Percentiles rank a stretch among this genome's conserved stretches.
Conservation (phyloP, 2,888 invertebrate genomes). For the Nomada fabriciana region DNA sequence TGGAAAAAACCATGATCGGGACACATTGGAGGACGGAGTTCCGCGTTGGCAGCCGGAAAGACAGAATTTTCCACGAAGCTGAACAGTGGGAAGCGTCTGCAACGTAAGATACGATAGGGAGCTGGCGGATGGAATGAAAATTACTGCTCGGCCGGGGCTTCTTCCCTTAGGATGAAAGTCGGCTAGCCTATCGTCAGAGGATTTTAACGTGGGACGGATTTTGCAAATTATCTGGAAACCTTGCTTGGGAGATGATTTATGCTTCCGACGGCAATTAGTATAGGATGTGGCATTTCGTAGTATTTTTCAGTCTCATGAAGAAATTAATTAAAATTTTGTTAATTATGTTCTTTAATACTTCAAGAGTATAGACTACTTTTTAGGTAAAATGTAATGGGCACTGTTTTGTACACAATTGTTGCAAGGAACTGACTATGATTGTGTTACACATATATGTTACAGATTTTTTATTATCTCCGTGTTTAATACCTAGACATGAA, state of each 20-base stretch:
- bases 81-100: constrained; percentile 13
- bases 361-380: too few species aligned
- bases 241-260: neutral
- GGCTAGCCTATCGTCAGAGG: constrained; percentile 13
- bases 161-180: neutral
- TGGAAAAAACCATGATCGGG: constrained; percentile 19
- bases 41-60: constrained; percentile 22
- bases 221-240: constrained; percentile 13
- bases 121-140: constrained; percentile 37
- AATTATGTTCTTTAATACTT: too few species aligned
- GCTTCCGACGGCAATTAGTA: neutral
- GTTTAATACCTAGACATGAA: too few species aligned
- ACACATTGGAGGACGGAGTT: neutral
- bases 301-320: too few species aligned
- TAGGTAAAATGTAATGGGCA: too few species aligned
- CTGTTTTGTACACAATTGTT: too few species aligned
- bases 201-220: constrained; percentile 38
- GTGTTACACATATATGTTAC: too few species aligned
- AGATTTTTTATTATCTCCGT: too few species aligned
- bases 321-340: too few species aligned
- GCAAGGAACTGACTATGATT: too few species aligned
- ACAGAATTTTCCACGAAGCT: constrained; percentile 48
- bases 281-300: too few species aligned
- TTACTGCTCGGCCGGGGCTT: neutral
- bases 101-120: constrained; percentile 34